Evolutionary conservation across 2,888 invertebrate species (phyloP).

Genomic region (Dolomedes plantarius): DNA sequence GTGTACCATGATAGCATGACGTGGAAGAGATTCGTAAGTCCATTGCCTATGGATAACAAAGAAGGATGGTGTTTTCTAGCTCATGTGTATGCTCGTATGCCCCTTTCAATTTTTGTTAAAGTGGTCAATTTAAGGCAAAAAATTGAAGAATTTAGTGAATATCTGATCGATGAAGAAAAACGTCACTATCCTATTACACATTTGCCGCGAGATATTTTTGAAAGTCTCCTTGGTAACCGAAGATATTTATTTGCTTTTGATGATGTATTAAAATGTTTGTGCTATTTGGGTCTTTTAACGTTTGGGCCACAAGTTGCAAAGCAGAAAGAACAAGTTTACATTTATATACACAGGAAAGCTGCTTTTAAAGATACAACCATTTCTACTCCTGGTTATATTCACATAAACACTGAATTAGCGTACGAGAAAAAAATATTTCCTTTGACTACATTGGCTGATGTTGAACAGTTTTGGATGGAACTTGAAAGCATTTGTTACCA

Average conservation of each 20-base stretch:
- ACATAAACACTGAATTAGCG: slow-evolving; percentile 79
- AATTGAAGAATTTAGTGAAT: slow-evolving; percentile 80
- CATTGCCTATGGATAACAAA: slow-evolving; percentile 80
- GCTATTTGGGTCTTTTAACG: slow-evolving; percentile 82
- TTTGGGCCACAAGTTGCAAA: slow-evolving; percentile 82
- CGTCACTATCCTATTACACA: slow-evolving; percentile 82
- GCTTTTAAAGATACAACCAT: slow-evolving; percentile 82
- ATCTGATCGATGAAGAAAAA: slow-evolving; percentile 83
- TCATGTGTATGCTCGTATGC: slow-evolving; percentile 84
- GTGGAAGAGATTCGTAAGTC: slow-evolving; percentile 86
- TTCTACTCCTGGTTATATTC: slow-evolving; percentile 81
- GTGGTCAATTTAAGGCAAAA: slow-evolving; percentile 81
- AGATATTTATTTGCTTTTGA: slow-evolving; percentile 81
- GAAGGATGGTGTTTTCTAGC: slow-evolving; percentile 84
- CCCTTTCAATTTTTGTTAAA: slow-evolving; percentile 84
- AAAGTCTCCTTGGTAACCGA: slow-evolving; percentile 79
- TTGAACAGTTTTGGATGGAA: slow-evolving; percentile 80
- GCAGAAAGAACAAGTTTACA: slow-evolving; percentile 83
- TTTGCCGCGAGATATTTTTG: slow-evolving; percentile 79
- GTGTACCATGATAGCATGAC: slow-evolving; percentile 77
- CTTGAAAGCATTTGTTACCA: slow-evolving; percentile 83
- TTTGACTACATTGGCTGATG: slow-evolving; percentile 80
- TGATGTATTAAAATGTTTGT: slow-evolving; percentile 80
- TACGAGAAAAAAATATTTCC: slow-evolving; percentile 81
- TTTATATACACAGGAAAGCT: slow-evolving; percentile 83